phyloP scores from a whole-genome alignment of 2,888 invertebrate genomes.

The Platycheirus rosarum region DNA sequence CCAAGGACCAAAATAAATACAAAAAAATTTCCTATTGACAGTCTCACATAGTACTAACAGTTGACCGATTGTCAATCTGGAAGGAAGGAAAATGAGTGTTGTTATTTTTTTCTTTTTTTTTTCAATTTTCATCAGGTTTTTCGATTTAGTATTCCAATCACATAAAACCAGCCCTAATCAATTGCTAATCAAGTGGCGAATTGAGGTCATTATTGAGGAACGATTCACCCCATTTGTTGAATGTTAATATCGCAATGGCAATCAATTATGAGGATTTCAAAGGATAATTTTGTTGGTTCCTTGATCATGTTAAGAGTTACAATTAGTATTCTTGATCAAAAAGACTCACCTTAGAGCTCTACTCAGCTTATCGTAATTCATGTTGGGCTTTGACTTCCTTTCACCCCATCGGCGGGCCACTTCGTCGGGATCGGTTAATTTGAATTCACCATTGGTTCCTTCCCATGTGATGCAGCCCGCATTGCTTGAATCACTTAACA shows the following conservation, averaged over 20 bases:
- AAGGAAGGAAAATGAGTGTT: slow-evolving; percentile 12
- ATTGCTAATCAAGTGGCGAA: slow-evolving; percentile 74
- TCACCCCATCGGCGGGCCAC: slow-evolving; percentile 99
- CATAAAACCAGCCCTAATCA: slow-evolving; percentile 62
- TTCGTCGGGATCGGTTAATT: slow-evolving; percentile 98
- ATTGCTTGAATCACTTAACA: slow-evolving; percentile 97
- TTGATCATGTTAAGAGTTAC: slow-evolving; percentile 25
- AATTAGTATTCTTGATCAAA: slow-evolving; percentile 36
- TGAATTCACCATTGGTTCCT: slow-evolving; percentile 99
- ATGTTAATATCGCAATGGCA: slow-evolving; percentile 5
- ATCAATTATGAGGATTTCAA: slow-evolving; percentile 39
- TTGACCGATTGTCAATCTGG: slow-evolving; percentile 24
- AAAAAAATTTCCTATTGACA: slow-evolving; percentile 57
- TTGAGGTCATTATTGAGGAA: slow-evolving; percentile 57
- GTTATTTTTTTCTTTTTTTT: slow-evolving; percentile 11
- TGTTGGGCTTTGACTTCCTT: slow-evolving; percentile 99
- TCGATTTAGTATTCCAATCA: slow-evolving; percentile 68
- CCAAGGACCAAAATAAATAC: slow-evolving; percentile 38
- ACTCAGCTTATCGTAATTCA: slow-evolving; percentile 99
- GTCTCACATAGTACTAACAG: slow-evolving; percentile 17
- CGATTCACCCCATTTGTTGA: slow-evolving; percentile 31
- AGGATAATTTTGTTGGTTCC: background rate
- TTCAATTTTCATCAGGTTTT: slow-evolving; percentile 35
- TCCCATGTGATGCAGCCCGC: slow-evolving; percentile 99
- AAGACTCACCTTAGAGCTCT: slow-evolving; percentile 93